Percentiles rank a stretch among this genome's conserved stretches.
Evolutionary conservation across 2,113 vertebrate species (phyloP).

Genomic region (Dunckerocampus dactyliophorus): DNA sequence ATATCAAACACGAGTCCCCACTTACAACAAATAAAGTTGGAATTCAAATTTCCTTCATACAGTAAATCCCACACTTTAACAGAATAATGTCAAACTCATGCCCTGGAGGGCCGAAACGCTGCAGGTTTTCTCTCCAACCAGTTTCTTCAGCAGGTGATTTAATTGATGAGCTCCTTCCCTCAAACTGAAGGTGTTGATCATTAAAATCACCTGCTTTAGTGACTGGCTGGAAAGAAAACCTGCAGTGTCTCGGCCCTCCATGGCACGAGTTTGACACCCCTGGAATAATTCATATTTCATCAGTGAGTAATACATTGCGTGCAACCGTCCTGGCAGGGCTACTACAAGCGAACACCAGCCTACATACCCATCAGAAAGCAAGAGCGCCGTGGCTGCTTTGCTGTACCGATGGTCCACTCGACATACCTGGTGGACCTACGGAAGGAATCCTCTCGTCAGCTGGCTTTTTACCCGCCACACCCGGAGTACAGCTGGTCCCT

Average conservation of each 20-base stretch:
- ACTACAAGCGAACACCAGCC: conserved; percentile 82
- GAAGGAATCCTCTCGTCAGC: conserved; percentile 72
- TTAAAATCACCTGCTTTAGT: too few species aligned
- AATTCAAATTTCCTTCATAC: background rate
- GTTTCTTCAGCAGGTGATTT: too few species aligned
- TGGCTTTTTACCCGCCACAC: conserved; percentile 82
- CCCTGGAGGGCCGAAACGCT: too few species aligned
- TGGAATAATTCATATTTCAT: conserved; percentile 2
- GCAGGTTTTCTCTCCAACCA: too few species aligned
- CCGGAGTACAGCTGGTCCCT: conserved; percentile 82
- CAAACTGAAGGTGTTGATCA: too few species aligned
- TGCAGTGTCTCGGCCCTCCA: too few species aligned
- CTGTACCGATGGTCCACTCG: conserved; percentile 90
- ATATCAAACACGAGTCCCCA: too few species aligned
- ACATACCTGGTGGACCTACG: conserved; percentile 83
- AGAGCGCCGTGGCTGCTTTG: conserved; percentile 79
- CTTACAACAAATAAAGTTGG: background rate
- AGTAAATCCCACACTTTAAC: too few species aligned
- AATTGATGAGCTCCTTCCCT: too few species aligned
- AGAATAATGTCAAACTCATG: too few species aligned
- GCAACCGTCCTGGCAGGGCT: conserved; percentile 69
- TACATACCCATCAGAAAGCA: conserved; percentile 83
- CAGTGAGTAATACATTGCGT: background rate
- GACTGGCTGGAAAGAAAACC: too few species aligned
- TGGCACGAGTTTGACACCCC: too few species aligned